Evolutionary conservation across 2,888 invertebrate genomes (phyloP), one percentile per base, ranked within the genome.

Genomic region (Habrosyne pyritoides): DNA sequence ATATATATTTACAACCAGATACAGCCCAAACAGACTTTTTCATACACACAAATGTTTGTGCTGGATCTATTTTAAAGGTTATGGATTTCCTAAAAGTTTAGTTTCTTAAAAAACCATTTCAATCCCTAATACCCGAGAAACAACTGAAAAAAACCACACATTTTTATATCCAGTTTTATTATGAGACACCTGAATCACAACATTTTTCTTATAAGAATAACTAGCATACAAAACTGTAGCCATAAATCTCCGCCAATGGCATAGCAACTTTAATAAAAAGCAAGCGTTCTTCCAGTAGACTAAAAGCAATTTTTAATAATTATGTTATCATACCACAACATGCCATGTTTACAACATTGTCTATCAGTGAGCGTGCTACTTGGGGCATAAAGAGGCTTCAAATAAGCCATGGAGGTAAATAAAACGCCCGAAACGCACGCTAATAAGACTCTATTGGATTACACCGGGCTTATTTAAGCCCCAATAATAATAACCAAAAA

Each of bases 391-490:
- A 80, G 82, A 84, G 89, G 89, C 86, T 89, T 77, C 71, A 62
- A 59, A 67, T 69, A 82, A 87, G 84, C 89, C 80, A 70, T 79
- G 72, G 64, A 75, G 84, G 86, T 87, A 92, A 91, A 91, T 90
- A 92, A 91, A 83, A 82, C 79, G 75, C 73, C 80, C 81, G 78
- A 84, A 89, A 87, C 89, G 90, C 83, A 72, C 77, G 57, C 77
- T 91, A 91, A 91, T 90, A 87, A 89, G 88, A 88, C 81, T 89
- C 87, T 88, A 91, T 91, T 90, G 91, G 92, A 92, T 92, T 92
- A 91, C 74, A 69, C 71, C 68, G 74, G 73, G 86, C 83, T 84
- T 85, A 83, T 71, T 67, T 81, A 84, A 83, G 83, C 89, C 84
- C 81, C 83, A 88, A 89, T 87, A 91, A 91, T 90, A 89, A 90